phyloP scores from a whole-genome alignment of 2,797 vertebrate genomes.

The Cossypha heuglini region DNA sequence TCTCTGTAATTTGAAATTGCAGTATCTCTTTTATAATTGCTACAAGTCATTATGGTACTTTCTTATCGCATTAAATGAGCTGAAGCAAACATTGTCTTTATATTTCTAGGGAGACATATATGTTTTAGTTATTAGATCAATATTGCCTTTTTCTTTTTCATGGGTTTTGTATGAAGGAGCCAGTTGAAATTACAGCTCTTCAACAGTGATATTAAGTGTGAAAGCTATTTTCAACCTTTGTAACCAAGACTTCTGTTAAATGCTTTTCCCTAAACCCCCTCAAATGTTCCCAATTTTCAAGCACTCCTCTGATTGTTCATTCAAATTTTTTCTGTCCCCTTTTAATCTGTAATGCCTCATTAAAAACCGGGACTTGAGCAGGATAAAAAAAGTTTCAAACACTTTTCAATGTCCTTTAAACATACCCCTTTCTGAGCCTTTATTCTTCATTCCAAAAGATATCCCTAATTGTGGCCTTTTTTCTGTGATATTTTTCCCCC shows the following conservation, averaged over 20 bases:
- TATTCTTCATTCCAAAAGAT: constrained; percentile 59
- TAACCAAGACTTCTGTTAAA: constrained; percentile 32
- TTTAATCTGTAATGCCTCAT: constrained; percentile 64
- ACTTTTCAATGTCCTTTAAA: constrained; percentile 50
- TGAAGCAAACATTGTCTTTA: not conserved
- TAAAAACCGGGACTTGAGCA: constrained; percentile 63
- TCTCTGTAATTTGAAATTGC: not conserved
- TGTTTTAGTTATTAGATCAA: not conserved
- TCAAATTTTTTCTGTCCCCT: constrained; percentile 49
- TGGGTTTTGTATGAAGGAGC: not conserved
- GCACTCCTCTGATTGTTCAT: constrained; percentile 51
- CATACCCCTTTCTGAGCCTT: constrained; percentile 58
- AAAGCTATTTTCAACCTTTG: constrained; percentile 39
- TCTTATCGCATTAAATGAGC: not conserved
- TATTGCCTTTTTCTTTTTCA: not conserved
- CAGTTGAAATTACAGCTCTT: constrained; percentile 16
- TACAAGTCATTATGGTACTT: not conserved
- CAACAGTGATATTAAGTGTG: not conserved
- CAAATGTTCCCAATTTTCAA: constrained; percentile 58
- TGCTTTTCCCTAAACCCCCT: constrained; percentile 9
- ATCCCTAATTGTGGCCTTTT: constrained; percentile 52
- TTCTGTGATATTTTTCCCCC: not conserved
- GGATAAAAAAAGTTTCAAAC: constrained; percentile 60
- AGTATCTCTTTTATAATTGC: not conserved
- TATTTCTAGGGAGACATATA: not conserved